Base-by-base conservation (phyloP, 2,888 invertebrate genomes). In the Andrena praecox region DNA sequence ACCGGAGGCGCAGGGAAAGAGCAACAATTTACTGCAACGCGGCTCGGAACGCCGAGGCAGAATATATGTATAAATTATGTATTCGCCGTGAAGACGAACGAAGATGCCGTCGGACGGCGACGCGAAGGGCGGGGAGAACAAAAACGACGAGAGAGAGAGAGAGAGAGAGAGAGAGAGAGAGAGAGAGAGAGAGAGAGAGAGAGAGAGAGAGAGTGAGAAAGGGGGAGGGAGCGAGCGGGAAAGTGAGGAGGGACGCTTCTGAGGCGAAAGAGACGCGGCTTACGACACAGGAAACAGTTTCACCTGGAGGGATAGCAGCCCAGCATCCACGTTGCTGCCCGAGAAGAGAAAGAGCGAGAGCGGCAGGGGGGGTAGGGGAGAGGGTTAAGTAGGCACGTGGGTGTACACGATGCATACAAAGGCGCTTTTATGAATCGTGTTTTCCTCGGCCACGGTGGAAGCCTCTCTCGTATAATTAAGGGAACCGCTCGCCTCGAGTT, bases 271-370 rank as follows among this genome's bases (percentile, higher is more conserved):
- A 92, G 89, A 90, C 89, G 90, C 84, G 87, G 87, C 91, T 92
- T 93, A 92, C 92, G 91, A 92, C 92, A 91, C 91, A 92, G 92
- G 90, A 92, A 92, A 92, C 91, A 84, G 90, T 91, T 93, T 91
- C 91, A 91, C 92, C 91, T 91, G 89, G 89, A 89, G 89, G 89
- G 85, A 87, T 80, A 77, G 35, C 42, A 29, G 69, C 24, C 84
- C 84, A 84, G 87, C 82, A 87, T 87, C 87, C 82, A 82, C 71
- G 83, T 74, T 83, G 69, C 42, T 50, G 68, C 52, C 8, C 60
- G 52, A 4, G 52, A 50, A 10, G 48, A 29, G 70, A 31, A 48
- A 31, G 24, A 50, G 60, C 7, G 62, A 54, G 20, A 54, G n/a
- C 20, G 29, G 54, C 29, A 20, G 42, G 52, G n/a, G 31, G 31